Evolutionary conservation across 92 coral and sea anemone genomes (phyloP), one percentile per base, ranked within the genome.

Genomic region (Zoanthus gigantus): DNA sequence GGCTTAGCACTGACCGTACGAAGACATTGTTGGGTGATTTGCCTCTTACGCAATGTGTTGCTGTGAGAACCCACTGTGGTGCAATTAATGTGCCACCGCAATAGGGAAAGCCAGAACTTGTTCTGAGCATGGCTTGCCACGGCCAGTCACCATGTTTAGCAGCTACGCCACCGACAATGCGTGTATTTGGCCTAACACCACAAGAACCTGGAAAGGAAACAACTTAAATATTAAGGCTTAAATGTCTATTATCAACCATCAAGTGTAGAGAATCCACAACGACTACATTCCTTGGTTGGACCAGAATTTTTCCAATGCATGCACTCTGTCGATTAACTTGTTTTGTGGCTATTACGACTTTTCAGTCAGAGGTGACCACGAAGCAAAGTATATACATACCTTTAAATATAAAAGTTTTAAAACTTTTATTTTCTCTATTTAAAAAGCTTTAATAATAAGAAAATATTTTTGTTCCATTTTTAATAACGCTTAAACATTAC

Each of bases 91-190:
- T 77, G 45, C 82, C 82, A 9, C 82, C 82, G 28, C 82, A 77
- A 32, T 77, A 77, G 13, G 82, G 82, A 32, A 77, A 77, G 7
- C 82, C 82, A n/a, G 82, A 77, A 3, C n/a, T 50, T 28, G 82
- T 77, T 57, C 82, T 77, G 60, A 77, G 82, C 82, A 77, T 77
- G 28, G 82, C 82, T 57, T 77, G 82, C 82, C 82, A 77, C 44
- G 82, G 82, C 82, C 82, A 77, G 61, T 77, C 82, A 3, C 82
- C 82, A 9, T 57, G 82, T 32, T 47, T 77, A 44, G 82, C 82
- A 31, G 67, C 67, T 13, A 50, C 63, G n/a, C 82, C 82, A 54
- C 82, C 82, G 4, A 77, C 82, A 77, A 77, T 77, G 9, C 76
- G 76, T 17, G 52, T 72, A 48, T 72, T 72, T 9, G 76, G 76